Evolutionary conservation across 2,888 invertebrate species (phyloP), one percentile per base, ranked within the genome.

Genomic region (Cephus rjabovi): DNA sequence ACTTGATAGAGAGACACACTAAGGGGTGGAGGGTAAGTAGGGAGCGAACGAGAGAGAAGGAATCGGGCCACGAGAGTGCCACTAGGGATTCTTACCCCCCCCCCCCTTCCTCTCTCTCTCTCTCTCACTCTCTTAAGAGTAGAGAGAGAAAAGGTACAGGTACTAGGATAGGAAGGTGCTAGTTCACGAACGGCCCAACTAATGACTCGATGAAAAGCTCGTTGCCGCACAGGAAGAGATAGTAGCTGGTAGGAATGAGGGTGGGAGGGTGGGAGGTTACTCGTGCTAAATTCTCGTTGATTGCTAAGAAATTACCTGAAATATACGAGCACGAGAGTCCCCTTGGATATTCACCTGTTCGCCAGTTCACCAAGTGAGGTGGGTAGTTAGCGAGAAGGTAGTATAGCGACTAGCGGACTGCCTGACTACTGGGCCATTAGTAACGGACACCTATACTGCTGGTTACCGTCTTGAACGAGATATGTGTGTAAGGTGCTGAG

Each of bases 131-230:
- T 40, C 15, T 40, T 40, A 40, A 15, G 15, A 73, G 35, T 31
- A 56, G 37, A 69, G 31, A 68, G 73, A 75, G 56, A 77, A 73
- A 77, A 74, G 68, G 76, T 76, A 73, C 74, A 76, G 74, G 78
- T 71, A 77, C 73, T 31, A n/a, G 33, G 77, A 75, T 73, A 75
- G 69, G 76, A 76, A 78, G 78, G 79, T 71, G 69, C 76, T 75
- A 76, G 76, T 75, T 79, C 74, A 76, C 74, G 76, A 81, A 81
- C 78, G 78, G 78, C 82, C 85, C 88, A 90, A 90, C 89, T 90
- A 91, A 91, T 89, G 91, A 90, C 90, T 90, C 90, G 89, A 91
- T 91, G 90, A 91, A 91, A 91, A 90, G 86, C 91, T 91, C 91
- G 86, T 91, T 89, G 87, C 80, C 84, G 75, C 56, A 37, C 73